Evolutionary conservation across 2,888 invertebrate species (phyloP), one percentile per base, ranked within the genome.

Genomic region (Tetragonula carbonaria): DNA sequence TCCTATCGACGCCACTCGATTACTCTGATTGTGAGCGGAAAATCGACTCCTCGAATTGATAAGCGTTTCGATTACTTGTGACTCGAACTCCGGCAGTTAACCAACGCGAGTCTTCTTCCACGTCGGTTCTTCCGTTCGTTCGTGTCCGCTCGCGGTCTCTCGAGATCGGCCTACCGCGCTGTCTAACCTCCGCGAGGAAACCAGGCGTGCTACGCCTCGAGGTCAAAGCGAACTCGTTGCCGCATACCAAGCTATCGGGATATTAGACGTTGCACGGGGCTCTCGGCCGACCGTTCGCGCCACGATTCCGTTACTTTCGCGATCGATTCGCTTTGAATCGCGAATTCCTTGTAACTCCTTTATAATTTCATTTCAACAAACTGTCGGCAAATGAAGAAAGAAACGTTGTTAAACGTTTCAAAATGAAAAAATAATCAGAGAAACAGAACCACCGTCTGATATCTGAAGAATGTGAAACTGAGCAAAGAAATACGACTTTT

Each of bases 1-100:
- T 88, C 84, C 79, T 88, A 90, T 90, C 87, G 80, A 8, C n/a
- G 33, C 84, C 75, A 82, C 74, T 86, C 88, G 84, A 90, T 90
- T 91, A 88, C 78, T 55, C 73, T 72, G 45, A 45, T 45, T 45
- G 45, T 8, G 45, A 45, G 53, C 63, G 74, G 66, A 72, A 67
- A 78, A 78, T 38, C 76, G 50, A 63, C 71, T 67, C 73, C 71
- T 65, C 73, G 74, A 77, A 55, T 51, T 63, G 85, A 87, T 86
- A 85, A 86, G 79, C 72, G 79, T 85, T 28, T 87, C 87, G 89
- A 89, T 90, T 85, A 78, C 72, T 82, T 71, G 68, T 70, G 68
- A 38, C 62, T 50, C 50, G 68, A 79, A 71, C 68, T 51, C 51
- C 59, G n/a, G 21, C 45, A 73, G 55, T 68, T 53, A 74, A 8